phyloP scores from a whole-genome alignment of 2,888 invertebrate genomes.

The Lasioglossum calceatum region DNA sequence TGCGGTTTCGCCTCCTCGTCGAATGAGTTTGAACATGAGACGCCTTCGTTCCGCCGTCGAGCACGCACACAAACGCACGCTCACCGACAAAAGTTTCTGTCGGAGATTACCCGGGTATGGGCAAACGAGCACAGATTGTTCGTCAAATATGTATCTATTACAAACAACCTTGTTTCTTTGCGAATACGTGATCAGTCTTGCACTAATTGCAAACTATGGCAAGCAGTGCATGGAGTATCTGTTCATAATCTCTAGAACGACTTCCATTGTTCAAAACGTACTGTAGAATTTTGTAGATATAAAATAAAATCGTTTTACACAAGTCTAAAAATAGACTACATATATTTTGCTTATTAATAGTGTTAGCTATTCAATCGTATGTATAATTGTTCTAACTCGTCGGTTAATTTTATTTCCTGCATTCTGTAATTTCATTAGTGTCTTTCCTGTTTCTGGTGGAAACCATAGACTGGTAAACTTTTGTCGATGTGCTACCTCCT shows the following conservation, averaged over 20 bases:
- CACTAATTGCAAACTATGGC: background rate
- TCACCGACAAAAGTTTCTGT: background rate
- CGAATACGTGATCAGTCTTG: background rate
- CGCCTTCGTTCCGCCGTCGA: constrained; percentile 36
- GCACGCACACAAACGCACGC: background rate
- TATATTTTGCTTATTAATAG: too few species aligned
- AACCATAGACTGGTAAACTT: background rate
- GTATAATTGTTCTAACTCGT: too few species aligned
- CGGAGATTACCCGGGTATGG: background rate
- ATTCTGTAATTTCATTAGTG: too few species aligned
- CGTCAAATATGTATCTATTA: constrained; percentile 1
- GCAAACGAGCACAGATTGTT: background rate
- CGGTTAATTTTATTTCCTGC: too few species aligned
- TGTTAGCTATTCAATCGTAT: too few species aligned
- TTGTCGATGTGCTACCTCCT: too few species aligned
- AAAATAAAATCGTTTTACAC: background rate
- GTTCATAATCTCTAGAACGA: background rate
- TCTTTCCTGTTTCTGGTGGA: too few species aligned
- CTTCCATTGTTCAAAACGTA: background rate
- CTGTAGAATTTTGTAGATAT: background rate
- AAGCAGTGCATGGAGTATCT: background rate
- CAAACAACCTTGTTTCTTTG: background rate
- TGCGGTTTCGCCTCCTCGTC: constrained; percentile 66
- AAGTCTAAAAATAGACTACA: too few species aligned
- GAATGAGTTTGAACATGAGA: constrained; percentile 67